Evolutionary conservation across 2,113 vertebrate genomes (phyloP), one percentile per base, ranked within the genome.

Genomic region (Rhabdornis inornatus): DNA sequence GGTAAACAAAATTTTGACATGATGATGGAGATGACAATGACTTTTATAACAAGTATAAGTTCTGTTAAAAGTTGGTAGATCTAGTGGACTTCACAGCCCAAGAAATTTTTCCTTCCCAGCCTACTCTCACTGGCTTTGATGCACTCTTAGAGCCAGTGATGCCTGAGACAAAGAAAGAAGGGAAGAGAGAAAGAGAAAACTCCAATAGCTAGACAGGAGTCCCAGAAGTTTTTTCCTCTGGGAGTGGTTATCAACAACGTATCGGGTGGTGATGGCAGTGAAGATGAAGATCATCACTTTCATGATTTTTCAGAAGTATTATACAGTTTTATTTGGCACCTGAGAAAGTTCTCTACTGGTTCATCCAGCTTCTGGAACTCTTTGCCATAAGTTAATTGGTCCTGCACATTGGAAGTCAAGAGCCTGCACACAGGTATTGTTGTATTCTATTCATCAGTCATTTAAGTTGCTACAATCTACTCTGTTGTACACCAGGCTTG

Each of bases 211-310:
- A 19, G 30, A 33, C 1, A 3, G 10, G 19, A 47, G 19, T 25
- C 30, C 5, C 27, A 64, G 23, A 30, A 4, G 2, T 52, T 8
- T 15, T 25, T 23, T 84, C 28, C 14, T 50, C 20, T 74, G 16
- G 6, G 8, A 19, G 19, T 0, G 1, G 6, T 44, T 68, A 18
- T 61, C 40, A 50, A 12, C 9, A 35, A 28, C 15, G 6, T 39
- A 27, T 59, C 15, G 53, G 7, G 3, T 31, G 9, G 22, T 33
- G n/a, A 7, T 47, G 39, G 15, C 30, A 25, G 27, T 21, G 23
- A 83, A 64, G 18, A 37, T 15, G 9, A 40, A 13, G 15, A 42
- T 59, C 11, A 35, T 40, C 5, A 35, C 11, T 69, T 80, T 11
- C 13, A 31, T 37, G 22, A 23, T 42, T 82, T 90, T 71, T 28